A percentile compares a stretch with the other conserved stretches of the same genome.
Conservation (phyloP, 2,888 invertebrate species). For the Thysanoteuthis rhombus region DNA sequence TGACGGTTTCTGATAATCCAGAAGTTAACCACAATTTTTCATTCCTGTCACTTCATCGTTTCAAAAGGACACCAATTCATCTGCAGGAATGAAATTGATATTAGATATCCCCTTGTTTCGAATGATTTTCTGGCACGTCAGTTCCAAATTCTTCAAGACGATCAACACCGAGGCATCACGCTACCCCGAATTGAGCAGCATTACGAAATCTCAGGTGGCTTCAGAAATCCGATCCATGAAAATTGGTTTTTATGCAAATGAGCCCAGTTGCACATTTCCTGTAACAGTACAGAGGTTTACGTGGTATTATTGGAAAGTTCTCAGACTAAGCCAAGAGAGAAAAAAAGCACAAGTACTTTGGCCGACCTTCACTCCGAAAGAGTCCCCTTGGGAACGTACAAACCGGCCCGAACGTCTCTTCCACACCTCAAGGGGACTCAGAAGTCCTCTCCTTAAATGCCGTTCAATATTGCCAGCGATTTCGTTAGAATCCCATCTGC, state of each 20-base stretch:
- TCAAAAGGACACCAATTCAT: neutral
- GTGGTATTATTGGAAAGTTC: no score
- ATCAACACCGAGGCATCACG: neutral
- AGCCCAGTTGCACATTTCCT: neutral
- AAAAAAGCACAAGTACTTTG: no score
- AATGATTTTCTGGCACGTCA: neutral
- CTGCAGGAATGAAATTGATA: neutral
- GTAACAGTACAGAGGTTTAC: neutral
- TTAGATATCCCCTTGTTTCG: neutral
- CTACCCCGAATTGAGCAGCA: neutral
- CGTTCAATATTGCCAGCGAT: no score
- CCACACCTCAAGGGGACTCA: no score
- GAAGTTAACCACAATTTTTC: rapidly evolving
- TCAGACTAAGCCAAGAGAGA: neutral
- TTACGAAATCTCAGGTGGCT: neutral
- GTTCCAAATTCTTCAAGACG: neutral
- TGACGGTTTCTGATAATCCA: no score
- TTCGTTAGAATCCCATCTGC: no score
- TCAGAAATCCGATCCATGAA: neutral
- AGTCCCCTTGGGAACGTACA: no score
- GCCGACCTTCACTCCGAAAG: no score
- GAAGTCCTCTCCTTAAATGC: no score
- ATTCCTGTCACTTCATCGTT: neutral
- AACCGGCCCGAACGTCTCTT: no score
- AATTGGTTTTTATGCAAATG: neutral